Evolutionary conservation across 2,888 invertebrate species (phyloP), one percentile per base, ranked within the genome.

Genomic region (Metalampra italica): DNA sequence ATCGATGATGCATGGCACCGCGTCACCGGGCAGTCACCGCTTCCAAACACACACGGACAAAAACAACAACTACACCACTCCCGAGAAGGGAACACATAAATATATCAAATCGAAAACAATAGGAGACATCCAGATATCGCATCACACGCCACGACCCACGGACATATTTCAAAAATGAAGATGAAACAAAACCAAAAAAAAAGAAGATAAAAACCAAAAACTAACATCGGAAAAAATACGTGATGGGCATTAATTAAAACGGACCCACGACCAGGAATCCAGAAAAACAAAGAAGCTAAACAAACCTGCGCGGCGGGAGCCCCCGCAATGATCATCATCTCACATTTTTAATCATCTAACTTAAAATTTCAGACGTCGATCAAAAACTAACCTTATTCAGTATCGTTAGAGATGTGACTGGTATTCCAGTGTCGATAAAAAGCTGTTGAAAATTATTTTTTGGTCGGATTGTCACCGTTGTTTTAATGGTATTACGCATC

Each of bases 181-280:
- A 79, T 75, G 78, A 78, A 85, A 68, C 69, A 57, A 65, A 65
- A 67, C 61, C 67, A 68, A 75, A 74, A 70, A 74, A 70, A 74
- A 71, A 68, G 56, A 60, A 65, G 56, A 66, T 58, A 59, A 62
- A 64, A 68, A 53, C 63, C 61, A 71, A 79, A 83, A 84, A 80
- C 79, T 71, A 79, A 82, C 82, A 78, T 41, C 36, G 15, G 43
- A 87, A 87, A 87, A 87, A 86, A 85, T 80, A 85, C 87, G 90
- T 89, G 90, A 89, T 84, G 83, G 84, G 87, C 88, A 90, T 90
- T 90, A 90, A 90, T 90, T 90, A 90, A 90, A 90, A 88, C 79
- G 83, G 86, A 86, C 84, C 85, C 85, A 82, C 82, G 82, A 81
- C 79, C 79, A 80, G 82, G 85, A 82, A 82, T 82, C 71, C 84